phyloP scores from a whole-genome alignment of 2,888 invertebrate genomes.

The Pseudococcus jackbeardsleyi region DNA sequence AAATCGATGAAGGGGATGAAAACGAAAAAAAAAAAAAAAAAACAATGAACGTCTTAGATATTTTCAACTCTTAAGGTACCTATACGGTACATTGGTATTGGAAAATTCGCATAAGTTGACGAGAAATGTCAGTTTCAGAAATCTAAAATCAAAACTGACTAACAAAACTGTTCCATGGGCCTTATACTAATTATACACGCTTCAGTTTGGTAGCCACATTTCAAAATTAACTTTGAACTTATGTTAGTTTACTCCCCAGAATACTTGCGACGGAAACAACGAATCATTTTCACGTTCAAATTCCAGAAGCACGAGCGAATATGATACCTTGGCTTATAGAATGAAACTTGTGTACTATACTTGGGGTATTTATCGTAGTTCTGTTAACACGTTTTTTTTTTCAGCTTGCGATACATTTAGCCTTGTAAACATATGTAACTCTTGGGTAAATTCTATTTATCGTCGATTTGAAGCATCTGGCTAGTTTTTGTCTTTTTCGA shows the following conservation, averaged over 20 bases:
- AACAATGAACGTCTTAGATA: neutral
- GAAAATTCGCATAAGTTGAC: constrained; percentile 3
- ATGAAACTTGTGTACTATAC: neutral
- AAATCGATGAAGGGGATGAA: neutral
- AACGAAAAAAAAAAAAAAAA: neutral
- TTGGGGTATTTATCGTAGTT: neutral
- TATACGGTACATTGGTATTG: neutral
- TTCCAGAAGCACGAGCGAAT: neutral
- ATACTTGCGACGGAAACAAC: constrained; percentile 1
- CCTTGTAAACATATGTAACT: no score
- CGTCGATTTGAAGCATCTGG: neutral
- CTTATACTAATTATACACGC: constrained; percentile 18
- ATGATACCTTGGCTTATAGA: neutral
- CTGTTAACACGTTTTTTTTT: neutral
- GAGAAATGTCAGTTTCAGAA: constrained; percentile 30
- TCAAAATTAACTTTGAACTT: constrained; percentile 37
- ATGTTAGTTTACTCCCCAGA: neutral
- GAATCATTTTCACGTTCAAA: constrained; percentile 1
- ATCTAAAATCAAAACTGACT: constrained; percentile 15
- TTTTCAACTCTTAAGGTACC: neutral
- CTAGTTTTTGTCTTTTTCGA: no score
- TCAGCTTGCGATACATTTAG: neutral
- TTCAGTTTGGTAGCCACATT: constrained; percentile 37
- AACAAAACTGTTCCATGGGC: constrained; percentile 25
- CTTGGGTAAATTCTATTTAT: neutral